These are phyloP conservation scores for Bujurquina vittata DNA, from an alignment of 2,113 vertebrate species.

Conservation along the genomic window DNA sequence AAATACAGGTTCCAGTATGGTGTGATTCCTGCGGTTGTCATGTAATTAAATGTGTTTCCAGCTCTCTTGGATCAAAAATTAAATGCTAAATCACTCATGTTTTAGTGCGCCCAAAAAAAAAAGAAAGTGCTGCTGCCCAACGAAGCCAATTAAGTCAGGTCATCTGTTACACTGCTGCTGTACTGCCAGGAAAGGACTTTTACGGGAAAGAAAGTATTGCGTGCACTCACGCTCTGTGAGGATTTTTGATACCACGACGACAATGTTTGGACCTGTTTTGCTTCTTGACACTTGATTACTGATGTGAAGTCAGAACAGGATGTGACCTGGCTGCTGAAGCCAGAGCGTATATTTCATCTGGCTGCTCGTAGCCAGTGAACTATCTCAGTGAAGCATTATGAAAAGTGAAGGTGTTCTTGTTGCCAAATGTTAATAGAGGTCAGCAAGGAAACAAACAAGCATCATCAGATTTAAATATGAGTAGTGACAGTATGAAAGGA, in stretches of 20 bases:
- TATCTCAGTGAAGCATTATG: slow-evolving; percentile 44
- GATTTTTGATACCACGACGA: slow-evolving; percentile 42
- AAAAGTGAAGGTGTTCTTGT: slow-evolving; percentile 40
- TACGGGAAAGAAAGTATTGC: slow-evolving; percentile 15
- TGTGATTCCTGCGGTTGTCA: background rate
- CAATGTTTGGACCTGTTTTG: slow-evolving; percentile 26
- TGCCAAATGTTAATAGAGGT: slow-evolving; percentile 79
- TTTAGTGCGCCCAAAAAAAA: background rate
- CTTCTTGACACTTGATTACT: slow-evolving; percentile 28
- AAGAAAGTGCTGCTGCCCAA: slow-evolving; percentile 21
- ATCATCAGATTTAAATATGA: slow-evolving; percentile 59
- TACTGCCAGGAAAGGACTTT: slow-evolving; percentile 53
- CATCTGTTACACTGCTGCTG: slow-evolving; percentile 57
- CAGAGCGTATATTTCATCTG: slow-evolving; percentile 44
- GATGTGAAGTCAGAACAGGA: slow-evolving; percentile 50
- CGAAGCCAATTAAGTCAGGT: slow-evolving; percentile 66
- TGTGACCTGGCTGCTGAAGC: slow-evolving; percentile 46
- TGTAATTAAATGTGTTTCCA: slow-evolving; percentile 32
- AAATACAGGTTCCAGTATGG: background rate
- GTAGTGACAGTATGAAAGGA: slow-evolving; percentile 23
- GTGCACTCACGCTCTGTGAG: slow-evolving; percentile 21
- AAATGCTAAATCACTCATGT: slow-evolving; percentile 29
- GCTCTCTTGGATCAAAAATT: slow-evolving; percentile 46
- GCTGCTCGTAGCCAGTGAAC: slow-evolving; percentile 40
- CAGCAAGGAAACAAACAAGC: slow-evolving; percentile 65